These are phyloP conservation scores for Lycodopsis pacificus DNA, from an alignment of 2,797 vertebrate species.

Conservation along the genomic window DNA sequence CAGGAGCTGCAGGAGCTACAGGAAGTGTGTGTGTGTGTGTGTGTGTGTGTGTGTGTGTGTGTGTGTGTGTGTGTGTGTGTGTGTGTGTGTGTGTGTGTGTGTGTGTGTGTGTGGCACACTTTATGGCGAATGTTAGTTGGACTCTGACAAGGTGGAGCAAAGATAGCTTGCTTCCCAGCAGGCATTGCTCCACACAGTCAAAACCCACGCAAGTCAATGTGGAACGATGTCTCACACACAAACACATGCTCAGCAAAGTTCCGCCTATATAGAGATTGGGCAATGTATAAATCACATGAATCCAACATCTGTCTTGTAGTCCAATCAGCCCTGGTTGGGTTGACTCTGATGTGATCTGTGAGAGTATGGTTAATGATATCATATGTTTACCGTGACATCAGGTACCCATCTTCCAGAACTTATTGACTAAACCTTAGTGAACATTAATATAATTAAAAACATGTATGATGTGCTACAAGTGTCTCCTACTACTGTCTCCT, in stretches of 20 bases:
- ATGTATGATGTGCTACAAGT: not conserved
- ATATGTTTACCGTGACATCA: not conserved
- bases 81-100: no score
- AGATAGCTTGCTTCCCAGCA: conserved; percentile 70
- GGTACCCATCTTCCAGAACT: not conserved
- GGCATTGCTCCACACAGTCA: conserved; percentile 38
- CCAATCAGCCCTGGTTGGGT: not conserved
- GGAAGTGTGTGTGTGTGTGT: no score
- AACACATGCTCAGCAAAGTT: conserved; percentile 1
- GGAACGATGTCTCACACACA: conserved; percentile 24
- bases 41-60: not conserved
- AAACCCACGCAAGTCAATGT: conserved; percentile 29
- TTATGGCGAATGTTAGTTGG: conserved; percentile 48
- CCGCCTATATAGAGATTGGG: not conserved
- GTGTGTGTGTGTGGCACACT: conserved; percentile 2
- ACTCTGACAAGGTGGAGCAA: conserved; percentile 60
- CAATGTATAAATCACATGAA: no score
- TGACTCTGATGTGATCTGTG: not conserved
- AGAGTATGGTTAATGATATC: not conserved
- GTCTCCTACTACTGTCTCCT: not conserved
- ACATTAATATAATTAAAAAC: not conserved
- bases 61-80: not conserved
- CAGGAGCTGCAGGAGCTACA: conserved; percentile 5
- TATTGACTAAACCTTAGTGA: not conserved
- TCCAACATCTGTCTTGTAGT: not conserved